Evolutionary conservation across 2,888 invertebrate species (phyloP), one percentile per base, ranked within the genome.

Genomic region (Dicranocentrus wangi): DNA sequence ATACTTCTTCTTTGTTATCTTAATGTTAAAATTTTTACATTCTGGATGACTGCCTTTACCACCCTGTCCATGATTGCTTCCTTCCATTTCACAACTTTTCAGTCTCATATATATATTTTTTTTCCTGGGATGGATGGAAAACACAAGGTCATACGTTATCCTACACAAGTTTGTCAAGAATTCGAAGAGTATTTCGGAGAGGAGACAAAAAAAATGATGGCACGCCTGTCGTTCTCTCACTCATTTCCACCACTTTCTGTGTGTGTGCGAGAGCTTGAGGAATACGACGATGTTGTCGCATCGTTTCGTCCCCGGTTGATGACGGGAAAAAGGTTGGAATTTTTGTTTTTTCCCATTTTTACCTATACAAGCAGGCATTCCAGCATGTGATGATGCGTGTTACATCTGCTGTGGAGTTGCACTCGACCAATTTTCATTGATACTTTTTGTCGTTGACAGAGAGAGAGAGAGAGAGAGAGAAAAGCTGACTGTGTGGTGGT

Each of bases 401-500:
- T 65, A 61, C 72, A 68, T 72, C 60, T 73, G 65, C 55, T 71
- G 65, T 27, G 51, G 69, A 69, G 77, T 79, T 72, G 58, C 71
- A 66, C 79, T 66, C 43, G 55, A 71, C 47, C 68, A 27, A n/a
- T 80, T 81, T 60, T 70, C 75, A 81, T 73, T 73, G 81, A 81
- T 69, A 75, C 53, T 80, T 71, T 80, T 25, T 43, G 70, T 72
- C 69, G 71, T 73, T 80, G 72, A 80, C 68, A 80, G 66, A 60
- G 23, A 7, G 51, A 78, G 68, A 60, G 21, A 42, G 63, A 47
- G 73, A 55, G 42, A 55, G 25, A 77, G 69, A 65, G 78, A 70
- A 70, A 78, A 71, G 63, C 63, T 39, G 58, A 77, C 70, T 43
- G 43, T 65, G 60, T 60, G 68, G 21, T 61, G 28, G 28, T 53